Evolutionary conservation across 1,140 invertebrate species (phyloP).

Genomic region (Hormaphis cornu): DNA sequence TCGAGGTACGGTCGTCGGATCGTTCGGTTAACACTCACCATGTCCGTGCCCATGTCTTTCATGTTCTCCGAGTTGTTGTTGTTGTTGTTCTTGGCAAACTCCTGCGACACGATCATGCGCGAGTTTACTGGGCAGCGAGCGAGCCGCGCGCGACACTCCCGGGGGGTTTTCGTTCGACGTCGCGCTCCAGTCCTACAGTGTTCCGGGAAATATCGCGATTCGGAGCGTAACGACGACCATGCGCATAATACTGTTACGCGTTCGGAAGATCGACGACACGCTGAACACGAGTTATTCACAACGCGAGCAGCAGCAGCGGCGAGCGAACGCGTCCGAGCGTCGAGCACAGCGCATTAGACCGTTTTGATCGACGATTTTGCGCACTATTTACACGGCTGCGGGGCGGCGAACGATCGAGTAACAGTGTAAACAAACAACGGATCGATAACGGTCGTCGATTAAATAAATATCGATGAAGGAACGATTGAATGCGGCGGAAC

Average conservation of each 20-base stretch:
- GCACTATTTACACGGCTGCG: background rate
- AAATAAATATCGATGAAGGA: too few relatives aligned
- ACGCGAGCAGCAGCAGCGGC: background rate
- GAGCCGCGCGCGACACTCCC: background rate
- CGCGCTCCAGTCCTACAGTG: too few relatives aligned
- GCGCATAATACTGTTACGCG: too few relatives aligned
- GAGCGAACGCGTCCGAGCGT: background rate
- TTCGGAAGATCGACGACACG: background rate
- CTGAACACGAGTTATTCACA: background rate
- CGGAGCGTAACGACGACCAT: too few relatives aligned
- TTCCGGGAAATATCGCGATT: too few relatives aligned
- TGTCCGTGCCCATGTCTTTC: constrained; percentile 27
- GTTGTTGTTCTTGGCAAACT: background rate
- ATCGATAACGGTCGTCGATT: background rate
- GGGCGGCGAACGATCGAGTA: background rate
- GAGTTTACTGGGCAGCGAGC: background rate
- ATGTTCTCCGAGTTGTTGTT: background rate
- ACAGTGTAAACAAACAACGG: background rate
- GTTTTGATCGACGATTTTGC: background rate
- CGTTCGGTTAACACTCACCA: constrained; percentile 20
- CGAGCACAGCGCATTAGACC: too few relatives aligned
- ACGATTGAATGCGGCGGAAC: background rate
- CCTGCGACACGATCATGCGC: background rate
- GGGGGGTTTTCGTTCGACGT: too few relatives aligned
- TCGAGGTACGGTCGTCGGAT: too few relatives aligned